A percentile compares a stretch with the other conserved stretches of the same genome.
phyloP scores from a whole-genome alignment of 2,888 invertebrate genomes.

The Lottia scabra region DNA sequence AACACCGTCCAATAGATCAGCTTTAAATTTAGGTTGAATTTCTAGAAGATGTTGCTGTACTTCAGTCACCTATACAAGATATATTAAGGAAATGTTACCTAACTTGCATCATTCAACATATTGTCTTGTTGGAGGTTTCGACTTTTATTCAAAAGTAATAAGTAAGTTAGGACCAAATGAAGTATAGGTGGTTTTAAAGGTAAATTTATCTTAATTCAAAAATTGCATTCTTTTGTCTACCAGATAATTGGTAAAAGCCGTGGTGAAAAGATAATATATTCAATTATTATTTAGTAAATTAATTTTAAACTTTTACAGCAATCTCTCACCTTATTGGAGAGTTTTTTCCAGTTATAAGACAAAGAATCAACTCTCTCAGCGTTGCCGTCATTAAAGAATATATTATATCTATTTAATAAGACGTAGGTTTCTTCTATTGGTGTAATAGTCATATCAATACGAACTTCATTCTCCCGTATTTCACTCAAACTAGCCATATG shows the following conservation, averaged over 20 bases:
- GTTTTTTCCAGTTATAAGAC: slow-evolving; percentile 88
- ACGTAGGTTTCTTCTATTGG: slow-evolving; percentile 97
- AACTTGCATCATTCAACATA: no score
- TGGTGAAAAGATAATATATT: no score
- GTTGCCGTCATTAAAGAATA: slow-evolving; percentile 89
- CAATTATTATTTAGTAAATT: neutral
- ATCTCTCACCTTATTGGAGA: slow-evolving; percentile 73
- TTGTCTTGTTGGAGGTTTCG: no score
- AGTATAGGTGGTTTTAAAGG: no score
- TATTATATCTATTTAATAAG: slow-evolving; percentile 86
- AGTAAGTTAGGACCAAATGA: no score
- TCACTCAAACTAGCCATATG: slow-evolving; percentile 92
- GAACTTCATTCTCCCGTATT: slow-evolving; percentile 93
- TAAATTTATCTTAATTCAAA: no score
- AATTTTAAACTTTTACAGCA: neutral
- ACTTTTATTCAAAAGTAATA: no score
- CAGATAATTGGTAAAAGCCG: no score
- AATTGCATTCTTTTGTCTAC: no score
- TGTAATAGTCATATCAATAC: slow-evolving; percentile 92
- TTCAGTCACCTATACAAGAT: slow-evolving; percentile 42
- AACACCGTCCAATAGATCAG: slow-evolving; percentile 85
- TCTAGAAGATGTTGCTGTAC: slow-evolving; percentile 84
- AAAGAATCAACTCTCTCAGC: slow-evolving; percentile 92
- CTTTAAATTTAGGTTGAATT: slow-evolving; percentile 91
- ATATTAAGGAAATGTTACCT: slow-evolving; percentile 47